These are phyloP conservation scores for Tetropium fuscum DNA, from an alignment of 2,888 invertebrate genomes.

Conservation along the genomic window DNA sequence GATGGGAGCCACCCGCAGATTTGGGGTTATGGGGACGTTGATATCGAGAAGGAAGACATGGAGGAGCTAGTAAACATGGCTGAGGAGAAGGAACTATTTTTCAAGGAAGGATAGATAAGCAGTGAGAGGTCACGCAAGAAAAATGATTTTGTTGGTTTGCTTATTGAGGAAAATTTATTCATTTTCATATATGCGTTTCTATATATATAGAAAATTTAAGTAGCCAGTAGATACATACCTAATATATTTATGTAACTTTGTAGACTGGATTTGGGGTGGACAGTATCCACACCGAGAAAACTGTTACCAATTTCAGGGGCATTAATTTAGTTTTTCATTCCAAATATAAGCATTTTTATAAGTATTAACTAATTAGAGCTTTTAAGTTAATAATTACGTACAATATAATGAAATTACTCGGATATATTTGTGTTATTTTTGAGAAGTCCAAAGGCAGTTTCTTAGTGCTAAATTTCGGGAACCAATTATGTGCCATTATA, in stretches of 20 bases:
- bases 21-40: slow-evolving; percentile 76
- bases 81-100: slow-evolving; percentile 45
- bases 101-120: slow-evolving; percentile 19
- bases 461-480: slow-evolving; percentile 1
- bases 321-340: background rate
- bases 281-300: too few species aligned
- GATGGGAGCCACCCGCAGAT: slow-evolving; percentile 70
- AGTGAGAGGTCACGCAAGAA: background rate
- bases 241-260: too few species aligned
- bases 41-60: slow-evolving; percentile 70
- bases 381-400: background rate
- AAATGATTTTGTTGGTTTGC: background rate
- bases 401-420: background rate
- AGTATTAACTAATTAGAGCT: background rate
- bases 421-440: background rate
- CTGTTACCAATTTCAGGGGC: background rate
- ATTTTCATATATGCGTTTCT: too few species aligned
- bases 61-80: slow-evolving; percentile 70
- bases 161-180: background rate
- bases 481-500: slow-evolving; percentile 6
- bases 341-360: background rate
- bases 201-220: background rate
- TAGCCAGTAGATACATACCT: background rate
- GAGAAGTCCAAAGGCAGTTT: too few species aligned
- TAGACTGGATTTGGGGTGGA: too few species aligned